Conservation (phyloP, 2,888 invertebrate species). For the Euplexia lucipara region DNA sequence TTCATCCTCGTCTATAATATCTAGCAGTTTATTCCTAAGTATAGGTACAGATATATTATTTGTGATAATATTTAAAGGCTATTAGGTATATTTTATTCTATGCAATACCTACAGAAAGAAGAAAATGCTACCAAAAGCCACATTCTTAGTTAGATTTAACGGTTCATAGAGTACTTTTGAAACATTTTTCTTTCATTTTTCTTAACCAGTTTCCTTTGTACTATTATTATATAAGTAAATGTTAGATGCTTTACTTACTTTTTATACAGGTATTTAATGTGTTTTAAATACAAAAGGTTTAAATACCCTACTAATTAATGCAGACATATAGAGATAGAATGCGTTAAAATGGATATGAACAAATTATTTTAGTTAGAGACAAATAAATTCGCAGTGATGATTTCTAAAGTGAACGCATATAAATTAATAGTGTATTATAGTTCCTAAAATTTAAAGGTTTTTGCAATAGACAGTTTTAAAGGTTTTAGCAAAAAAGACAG, state of each 20-base stretch:
- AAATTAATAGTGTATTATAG: neutral
- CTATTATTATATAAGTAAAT: conserved; percentile 5
- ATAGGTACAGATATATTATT: too few species aligned
- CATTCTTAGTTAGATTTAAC: conserved; percentile 20
- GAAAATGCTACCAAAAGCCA: conserved; percentile 10
- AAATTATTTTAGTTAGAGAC: conserved; percentile 9
- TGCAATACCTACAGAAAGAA: conserved; percentile 1
- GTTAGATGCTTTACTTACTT: neutral
- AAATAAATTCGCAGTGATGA: conserved; percentile 14
- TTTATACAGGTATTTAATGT: neutral
- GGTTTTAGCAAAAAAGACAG: too few species aligned
- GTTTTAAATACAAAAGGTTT: conserved; percentile 3
- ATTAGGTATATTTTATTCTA: too few species aligned
- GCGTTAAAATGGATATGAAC: conserved; percentile 3
- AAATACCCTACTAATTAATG: conserved; percentile 9
- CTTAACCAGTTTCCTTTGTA: neutral
- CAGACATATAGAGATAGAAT: conserved; percentile 6
- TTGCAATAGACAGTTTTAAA: neutral
- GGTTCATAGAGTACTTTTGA: conserved; percentile 15
- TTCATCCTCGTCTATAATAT: too few species aligned
- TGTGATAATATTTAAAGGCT: too few species aligned
- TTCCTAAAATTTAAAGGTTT: neutral
- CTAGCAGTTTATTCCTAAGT: too few species aligned
- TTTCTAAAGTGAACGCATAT: conserved; percentile 8
- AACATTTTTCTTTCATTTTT: conserved; percentile 2